Base-by-base conservation (phyloP, 2,888 invertebrate genomes). In the Frankliniella fusca region DNA sequence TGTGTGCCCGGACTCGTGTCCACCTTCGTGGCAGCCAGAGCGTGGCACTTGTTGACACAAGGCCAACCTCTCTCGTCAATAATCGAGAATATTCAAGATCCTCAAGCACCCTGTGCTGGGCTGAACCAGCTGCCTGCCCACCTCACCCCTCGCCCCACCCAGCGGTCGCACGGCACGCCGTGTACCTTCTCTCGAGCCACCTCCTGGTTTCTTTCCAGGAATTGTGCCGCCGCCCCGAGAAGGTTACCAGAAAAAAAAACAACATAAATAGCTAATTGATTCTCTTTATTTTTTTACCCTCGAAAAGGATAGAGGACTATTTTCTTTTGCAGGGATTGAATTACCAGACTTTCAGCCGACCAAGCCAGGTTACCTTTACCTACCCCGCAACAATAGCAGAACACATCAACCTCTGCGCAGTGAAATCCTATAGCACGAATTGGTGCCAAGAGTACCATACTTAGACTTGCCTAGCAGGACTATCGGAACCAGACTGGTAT, bases 391-490 rank as follows among this genome's bases (percentile, higher is more conserved):
- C 89, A 82, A 86, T 87, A 83, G 83, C 87, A 38, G n/a, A n/a
- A 86, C 86, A 81, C 86, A n/a, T 23, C 70, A 70, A 23, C 70
- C 87, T 1, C 87, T 87, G 81, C 87, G n/a, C n/a, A n/a, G 88
- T 76, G 88, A 89, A 80, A n/a, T n/a, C 87, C 88, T 48, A 86
- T 87, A 81, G 94, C n/a, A 95, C 85, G 95, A 95, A 84, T 89
- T 95, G 84, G 93, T 95, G 89, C 98, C 98, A 48, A 94, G 95
- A 48, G 94, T 96, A 85, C 97, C 98, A 81, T 99, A 99, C 88
- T 99, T 95, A 88, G 98, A 99, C 87, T 90, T 99, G 84, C 99
- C 99, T n/a, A 3, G 98, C 99, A 82, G 99, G 98, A 80, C 91
- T 99, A n/a, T n/a, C n/a, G n/a, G n/a, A n/a, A n/a, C n/a, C n/a